Evolutionary conservation across 2,797 vertebrate genomes (phyloP), one percentile per base, ranked within the genome.

Genomic region (Cossypha niveicapilla): DNA sequence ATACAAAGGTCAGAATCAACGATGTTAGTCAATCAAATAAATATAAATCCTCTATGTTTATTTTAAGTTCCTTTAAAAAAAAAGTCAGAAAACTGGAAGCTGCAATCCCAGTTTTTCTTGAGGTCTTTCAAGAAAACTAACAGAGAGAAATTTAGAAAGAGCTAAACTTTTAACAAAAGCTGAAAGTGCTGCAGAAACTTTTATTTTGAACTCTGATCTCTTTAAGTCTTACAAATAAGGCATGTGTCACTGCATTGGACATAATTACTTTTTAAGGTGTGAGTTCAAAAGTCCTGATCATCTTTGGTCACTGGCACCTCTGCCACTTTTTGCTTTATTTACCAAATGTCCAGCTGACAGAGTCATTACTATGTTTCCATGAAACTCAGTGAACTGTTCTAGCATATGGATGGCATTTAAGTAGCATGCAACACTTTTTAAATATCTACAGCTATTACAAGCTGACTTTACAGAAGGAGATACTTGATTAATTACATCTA

Each of bases 1-100:
- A 95, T 97, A 94, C 92, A 66, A 98, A 97, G 98, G 99, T 98
- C 95, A 96, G 97, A 90, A 51, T 47, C 37, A 72, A 70, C 58
- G 37, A 50, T 72, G 10, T 74, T 62, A 71, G 65, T 77, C 6
- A 66, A 11, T 50, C 10, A n/a, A 90, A 45, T 53, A 44, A 82
- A 53, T 75, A 62, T 13, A 71, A 27, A 45, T 9, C 0, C 2
- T 4, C 0, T 9, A 63, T 17, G 19, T 48, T 41, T 56, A 32
- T 44, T 73, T 83, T 56, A 70, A 39, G 6, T 65, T 81, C n/a
- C 27, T 50, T 93, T 13, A 48, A 57, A 86, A 66, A 66, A 42
- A 10, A 54, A 8, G 2, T 56, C 19, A 56, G 57, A 35, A 76
- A 88, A 73, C 3, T 61, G 35, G 39, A 71, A 62, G 24, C 28